These are phyloP conservation scores for Neolamprologus sp. DNA, from an alignment of 2,113 vertebrate species.

Conservation along the genomic window DNA sequence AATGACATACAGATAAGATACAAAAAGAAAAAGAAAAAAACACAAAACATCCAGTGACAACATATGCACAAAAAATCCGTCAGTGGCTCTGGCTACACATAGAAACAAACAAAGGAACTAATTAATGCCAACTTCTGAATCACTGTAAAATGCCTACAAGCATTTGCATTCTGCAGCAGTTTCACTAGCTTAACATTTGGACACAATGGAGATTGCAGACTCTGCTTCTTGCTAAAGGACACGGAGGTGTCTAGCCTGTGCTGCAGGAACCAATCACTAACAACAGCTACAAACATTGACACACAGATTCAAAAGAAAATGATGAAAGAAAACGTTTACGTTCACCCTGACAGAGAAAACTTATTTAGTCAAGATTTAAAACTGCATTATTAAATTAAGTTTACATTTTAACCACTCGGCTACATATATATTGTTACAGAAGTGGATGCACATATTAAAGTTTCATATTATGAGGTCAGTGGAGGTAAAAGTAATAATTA, in stretches of 20 bases:
- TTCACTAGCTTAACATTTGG: background rate
- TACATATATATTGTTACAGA: background rate
- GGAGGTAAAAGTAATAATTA: background rate
- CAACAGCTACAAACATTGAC: background rate
- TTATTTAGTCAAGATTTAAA: background rate
- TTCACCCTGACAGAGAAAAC: background rate
- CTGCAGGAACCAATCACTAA: background rate
- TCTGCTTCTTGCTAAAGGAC: background rate
- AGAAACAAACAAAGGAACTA: background rate
- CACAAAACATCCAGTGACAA: background rate
- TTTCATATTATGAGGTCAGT: background rate
- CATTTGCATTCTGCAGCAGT: background rate
- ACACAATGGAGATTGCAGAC: background rate
- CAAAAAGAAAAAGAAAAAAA: background rate
- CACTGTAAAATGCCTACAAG: background rate
- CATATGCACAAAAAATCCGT: fast-evolving
- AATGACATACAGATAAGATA: background rate
- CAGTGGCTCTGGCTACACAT: background rate
- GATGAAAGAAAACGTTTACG: background rate
- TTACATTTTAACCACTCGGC: fast-evolving
- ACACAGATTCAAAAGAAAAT: background rate
- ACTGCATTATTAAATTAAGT: background rate
- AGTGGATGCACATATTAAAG: background rate
- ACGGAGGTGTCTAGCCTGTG: background rate
- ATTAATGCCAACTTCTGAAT: background rate